Evolutionary conservation across 2,797 vertebrate species (phyloP).

Genomic region (Hapalemur alaotrensis): DNA sequence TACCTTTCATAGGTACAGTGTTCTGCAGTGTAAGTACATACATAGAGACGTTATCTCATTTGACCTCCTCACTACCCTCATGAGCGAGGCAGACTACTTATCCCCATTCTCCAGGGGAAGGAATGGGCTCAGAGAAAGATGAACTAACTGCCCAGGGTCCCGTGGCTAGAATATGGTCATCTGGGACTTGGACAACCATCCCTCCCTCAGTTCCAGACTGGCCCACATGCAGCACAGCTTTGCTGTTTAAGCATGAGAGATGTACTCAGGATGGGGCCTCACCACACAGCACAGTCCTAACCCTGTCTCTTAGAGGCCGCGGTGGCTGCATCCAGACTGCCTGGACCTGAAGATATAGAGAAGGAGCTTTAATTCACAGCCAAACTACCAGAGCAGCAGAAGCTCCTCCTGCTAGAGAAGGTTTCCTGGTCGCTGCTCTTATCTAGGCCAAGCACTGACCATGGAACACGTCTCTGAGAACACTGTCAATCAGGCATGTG

Average conservation of each 20-base stretch:
- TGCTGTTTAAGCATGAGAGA: background rate
- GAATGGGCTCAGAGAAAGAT: background rate
- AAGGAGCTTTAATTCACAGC: background rate
- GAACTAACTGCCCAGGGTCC: background rate
- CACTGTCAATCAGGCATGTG: background rate
- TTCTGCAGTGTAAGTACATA: background rate
- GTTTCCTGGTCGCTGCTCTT: background rate
- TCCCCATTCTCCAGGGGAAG: background rate
- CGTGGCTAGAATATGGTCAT: background rate
- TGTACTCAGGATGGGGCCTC: background rate
- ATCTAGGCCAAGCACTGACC: background rate
- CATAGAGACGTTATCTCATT: background rate
- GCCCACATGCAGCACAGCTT: background rate
- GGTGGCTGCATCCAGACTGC: background rate
- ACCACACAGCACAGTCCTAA: background rate
- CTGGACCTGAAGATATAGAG: background rate
- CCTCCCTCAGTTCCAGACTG: background rate
- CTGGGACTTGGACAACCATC: background rate
- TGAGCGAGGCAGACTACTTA: background rate
- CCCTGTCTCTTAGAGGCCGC: background rate
- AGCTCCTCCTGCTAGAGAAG: background rate
- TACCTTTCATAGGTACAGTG: background rate
- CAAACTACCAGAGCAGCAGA: background rate
- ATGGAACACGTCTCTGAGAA: background rate
- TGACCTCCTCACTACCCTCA: background rate